These are phyloP conservation scores for Eulemur coronatus DNA, from an alignment of 2,797 vertebrate genomes.

Conservation along the genomic window DNA sequence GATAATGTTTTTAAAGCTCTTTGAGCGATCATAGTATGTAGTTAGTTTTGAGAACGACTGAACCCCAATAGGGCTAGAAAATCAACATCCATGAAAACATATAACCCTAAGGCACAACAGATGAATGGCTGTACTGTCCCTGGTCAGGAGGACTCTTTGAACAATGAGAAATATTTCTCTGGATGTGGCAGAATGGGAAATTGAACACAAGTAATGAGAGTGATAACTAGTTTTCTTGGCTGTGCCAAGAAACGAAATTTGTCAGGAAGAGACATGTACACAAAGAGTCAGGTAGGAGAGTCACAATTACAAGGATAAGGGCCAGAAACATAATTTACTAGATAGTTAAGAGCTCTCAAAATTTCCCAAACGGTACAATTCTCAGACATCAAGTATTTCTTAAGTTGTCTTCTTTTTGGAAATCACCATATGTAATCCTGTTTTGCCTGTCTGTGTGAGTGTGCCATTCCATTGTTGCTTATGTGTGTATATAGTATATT, in stretches of 20 bases:
- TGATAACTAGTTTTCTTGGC: neutral
- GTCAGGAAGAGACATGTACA: neutral
- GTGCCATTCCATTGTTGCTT: neutral
- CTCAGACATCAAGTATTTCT: neutral
- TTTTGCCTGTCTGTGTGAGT: neutral
- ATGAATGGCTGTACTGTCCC: neutral
- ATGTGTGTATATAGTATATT: neutral
- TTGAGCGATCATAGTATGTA: neutral
- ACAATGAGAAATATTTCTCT: neutral
- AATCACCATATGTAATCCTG: neutral
- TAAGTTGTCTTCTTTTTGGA: neutral
- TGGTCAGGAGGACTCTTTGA: neutral
- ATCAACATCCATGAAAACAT: neutral
- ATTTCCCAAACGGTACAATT: neutral
- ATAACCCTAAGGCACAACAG: neutral
- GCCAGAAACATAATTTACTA: neutral
- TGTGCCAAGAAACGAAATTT: neutral
- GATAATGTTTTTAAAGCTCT: neutral
- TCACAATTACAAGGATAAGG: neutral
- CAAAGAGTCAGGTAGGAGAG: neutral
- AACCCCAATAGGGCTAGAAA: neutral
- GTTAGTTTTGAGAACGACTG: neutral
- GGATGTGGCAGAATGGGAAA: neutral
- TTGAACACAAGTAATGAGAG: neutral
- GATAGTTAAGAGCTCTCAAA: neutral